These are phyloP conservation scores for Erpornis zantholeuca DNA, from an alignment of 2,113 vertebrate species.

Conservation along the genomic window DNA sequence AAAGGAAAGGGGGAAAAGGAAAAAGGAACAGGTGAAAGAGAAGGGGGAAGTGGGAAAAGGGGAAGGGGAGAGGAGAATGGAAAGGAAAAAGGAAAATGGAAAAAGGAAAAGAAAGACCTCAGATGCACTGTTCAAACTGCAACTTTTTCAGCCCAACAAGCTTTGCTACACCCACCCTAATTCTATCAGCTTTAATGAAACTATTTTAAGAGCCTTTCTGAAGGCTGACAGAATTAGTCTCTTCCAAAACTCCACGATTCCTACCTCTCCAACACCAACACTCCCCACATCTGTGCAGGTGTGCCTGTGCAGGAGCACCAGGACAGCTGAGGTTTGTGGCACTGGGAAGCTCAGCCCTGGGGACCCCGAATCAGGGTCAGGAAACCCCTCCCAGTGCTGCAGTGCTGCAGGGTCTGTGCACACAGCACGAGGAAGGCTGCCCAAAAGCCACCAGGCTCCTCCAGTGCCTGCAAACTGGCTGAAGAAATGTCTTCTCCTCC, in stretches of 20 bases:
- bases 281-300: accelerated
- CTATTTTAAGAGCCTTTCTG: no score
- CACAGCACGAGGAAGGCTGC: neutral
- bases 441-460: neutral
- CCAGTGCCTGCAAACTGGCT: accelerated
- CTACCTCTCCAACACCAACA: neutral
- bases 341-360: neutral
- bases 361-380: accelerated
- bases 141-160: neutral
- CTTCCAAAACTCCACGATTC: neutral
- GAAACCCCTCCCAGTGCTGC: neutral
- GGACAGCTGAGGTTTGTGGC: neutral
- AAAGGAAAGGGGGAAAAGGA: no score
- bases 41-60: neutral
- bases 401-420: neutral
- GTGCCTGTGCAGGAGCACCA: neutral
- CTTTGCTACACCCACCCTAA: no score
- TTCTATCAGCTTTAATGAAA: no score
- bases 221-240: neutral
- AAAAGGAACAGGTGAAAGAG: neutral
- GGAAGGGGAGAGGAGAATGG: neutral
- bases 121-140: neutral
- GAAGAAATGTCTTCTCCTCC: neutral
- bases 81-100: neutral
- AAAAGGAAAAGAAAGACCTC: neutral